phyloP scores from a whole-genome alignment of 2,797 vertebrate species.

The Rhinogobio ventralis region DNA sequence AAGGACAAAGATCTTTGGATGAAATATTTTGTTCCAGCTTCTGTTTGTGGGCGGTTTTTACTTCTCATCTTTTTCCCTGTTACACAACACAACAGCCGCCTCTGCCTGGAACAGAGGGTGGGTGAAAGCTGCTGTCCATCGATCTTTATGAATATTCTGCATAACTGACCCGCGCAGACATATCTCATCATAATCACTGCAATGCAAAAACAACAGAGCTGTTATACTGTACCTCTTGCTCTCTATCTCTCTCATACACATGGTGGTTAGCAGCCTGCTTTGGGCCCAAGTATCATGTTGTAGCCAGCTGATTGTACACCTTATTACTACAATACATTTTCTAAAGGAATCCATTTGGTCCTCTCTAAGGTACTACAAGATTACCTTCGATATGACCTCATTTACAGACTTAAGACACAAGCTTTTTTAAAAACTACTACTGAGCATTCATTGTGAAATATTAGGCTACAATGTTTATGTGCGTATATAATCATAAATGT shows the following conservation, averaged over 20 bases:
- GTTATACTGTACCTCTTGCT: not conserved
- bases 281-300: constrained; percentile 15
- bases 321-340: constrained; percentile 29
- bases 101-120: constrained; percentile 61
- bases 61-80: constrained; percentile 59
- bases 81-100: constrained; percentile 67
- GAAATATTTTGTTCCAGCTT: constrained; percentile 31
- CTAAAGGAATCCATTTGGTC: not conserved
- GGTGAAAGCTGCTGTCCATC: constrained; percentile 50
- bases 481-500: not conserved
- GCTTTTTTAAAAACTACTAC: not conserved
- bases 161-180: constrained; percentile 14
- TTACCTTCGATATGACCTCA: not conserved
- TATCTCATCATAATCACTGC: constrained; percentile 30
- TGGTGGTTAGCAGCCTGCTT: constrained; percentile 11
- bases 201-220: constrained; percentile 7
- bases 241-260: not conserved
- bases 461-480: not conserved
- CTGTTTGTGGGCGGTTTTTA: constrained; percentile 58
- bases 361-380: not conserved
- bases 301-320: constrained; percentile 9
- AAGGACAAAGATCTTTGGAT: constrained; percentile 3
- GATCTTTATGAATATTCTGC: constrained; percentile 47
- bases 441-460: not conserved
- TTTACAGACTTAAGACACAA: not conserved